These are phyloP conservation scores for Phalloptychus januarius DNA, from an alignment of 2,797 vertebrate genomes.

Conservation along the genomic window DNA sequence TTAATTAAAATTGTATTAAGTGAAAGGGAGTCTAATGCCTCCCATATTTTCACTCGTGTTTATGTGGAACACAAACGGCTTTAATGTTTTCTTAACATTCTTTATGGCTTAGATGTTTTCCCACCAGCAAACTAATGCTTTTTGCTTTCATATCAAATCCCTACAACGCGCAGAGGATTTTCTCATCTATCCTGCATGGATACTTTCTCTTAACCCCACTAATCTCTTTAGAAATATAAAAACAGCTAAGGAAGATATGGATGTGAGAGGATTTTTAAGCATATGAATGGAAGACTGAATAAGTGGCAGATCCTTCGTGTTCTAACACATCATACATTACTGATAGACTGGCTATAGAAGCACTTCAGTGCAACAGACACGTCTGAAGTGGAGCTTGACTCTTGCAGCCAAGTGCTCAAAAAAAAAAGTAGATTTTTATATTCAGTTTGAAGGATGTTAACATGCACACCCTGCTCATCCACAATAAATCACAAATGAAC, in stretches of 20 bases:
- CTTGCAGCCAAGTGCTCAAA: constrained; percentile 17
- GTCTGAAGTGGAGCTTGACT: constrained; percentile 39
- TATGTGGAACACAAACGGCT: neutral
- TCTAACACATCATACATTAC: neutral
- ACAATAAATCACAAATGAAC: constrained; percentile 52
- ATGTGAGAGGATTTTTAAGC: constrained; percentile 22
- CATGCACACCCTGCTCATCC: constrained; percentile 27
- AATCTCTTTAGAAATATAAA: constrained; percentile 50
- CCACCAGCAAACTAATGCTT: constrained; percentile 15
- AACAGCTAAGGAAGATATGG: constrained; percentile 25
- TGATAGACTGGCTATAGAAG: constrained; percentile 1
- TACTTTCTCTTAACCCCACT: constrained; percentile 40
- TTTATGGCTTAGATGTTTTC: constrained; percentile 26
- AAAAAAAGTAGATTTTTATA: constrained; percentile 35
- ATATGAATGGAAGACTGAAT: constrained; percentile 6
- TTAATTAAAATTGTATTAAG: constrained; percentile 11
- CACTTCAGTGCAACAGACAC: constrained; percentile 9
- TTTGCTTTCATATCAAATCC: constrained; percentile 30
- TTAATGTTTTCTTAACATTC: constrained; percentile 2
- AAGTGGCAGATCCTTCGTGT: constrained; percentile 8
- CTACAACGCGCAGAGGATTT: constrained; percentile 30
- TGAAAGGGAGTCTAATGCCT: constrained; percentile 10
- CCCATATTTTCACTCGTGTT: constrained; percentile 12
- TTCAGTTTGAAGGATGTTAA: constrained; percentile 45
- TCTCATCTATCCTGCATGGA: constrained; percentile 36